Conservation (phyloP, 2,113 vertebrate genomes). For the Orcinus orca region DNA sequence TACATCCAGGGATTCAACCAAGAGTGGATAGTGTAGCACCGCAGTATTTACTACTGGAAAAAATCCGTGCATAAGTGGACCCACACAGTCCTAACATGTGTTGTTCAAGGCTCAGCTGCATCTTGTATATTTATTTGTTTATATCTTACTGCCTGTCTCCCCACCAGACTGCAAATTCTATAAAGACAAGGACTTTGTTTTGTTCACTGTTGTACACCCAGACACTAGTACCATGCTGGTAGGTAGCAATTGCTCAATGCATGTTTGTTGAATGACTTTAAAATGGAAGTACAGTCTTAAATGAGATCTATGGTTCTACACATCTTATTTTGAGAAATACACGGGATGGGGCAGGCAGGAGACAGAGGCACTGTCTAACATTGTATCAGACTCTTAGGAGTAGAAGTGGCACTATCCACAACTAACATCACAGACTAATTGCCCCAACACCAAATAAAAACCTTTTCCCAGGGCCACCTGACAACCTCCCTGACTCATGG, state of each 20-base stretch:
- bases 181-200: neutral
- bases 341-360: neutral
- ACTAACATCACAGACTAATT: neutral
- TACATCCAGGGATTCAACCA: neutral
- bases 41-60: neutral
- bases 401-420: neutral
- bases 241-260: neutral
- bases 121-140: neutral
- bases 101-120: neutral
- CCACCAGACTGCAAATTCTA: neutral
- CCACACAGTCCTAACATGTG: neutral
- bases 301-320: neutral
- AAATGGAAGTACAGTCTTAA: neutral
- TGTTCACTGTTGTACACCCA: neutral
- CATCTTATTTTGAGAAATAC: neutral
- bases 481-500: neutral
- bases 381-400: neutral
- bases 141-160: neutral
- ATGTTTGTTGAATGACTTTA: neutral
- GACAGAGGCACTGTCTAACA: neutral
- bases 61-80: neutral
- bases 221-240: neutral
- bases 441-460: neutral
- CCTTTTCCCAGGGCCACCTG: no score
- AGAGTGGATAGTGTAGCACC: neutral